A percentile compares a stretch with the other conserved stretches of the same genome.
Conservation (phyloP, 2,888 invertebrate genomes). For the Drosophila crucigera region DNA sequence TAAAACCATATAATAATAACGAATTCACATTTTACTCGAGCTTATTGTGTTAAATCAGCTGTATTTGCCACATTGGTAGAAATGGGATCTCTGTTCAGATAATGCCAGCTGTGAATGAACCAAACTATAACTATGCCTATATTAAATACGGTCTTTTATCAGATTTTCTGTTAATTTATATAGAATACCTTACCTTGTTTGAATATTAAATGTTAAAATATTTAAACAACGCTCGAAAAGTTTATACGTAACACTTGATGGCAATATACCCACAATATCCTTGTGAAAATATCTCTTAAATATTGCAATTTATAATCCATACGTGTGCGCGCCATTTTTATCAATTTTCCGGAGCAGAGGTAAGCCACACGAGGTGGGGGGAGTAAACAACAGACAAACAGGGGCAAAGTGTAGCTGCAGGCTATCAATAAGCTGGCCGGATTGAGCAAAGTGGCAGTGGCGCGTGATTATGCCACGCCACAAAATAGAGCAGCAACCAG, state of each 20-base stretch:
- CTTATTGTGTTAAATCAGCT: background rate
- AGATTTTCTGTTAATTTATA: background rate
- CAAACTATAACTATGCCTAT: background rate
- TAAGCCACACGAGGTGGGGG: background rate
- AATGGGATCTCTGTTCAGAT: background rate
- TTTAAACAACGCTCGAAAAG: background rate
- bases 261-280: constrained; percentile 9
- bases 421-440: constrained; percentile 64
- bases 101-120: background rate
- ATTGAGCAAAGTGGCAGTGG: constrained; percentile 70
- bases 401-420: constrained; percentile 9
- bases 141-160: background rate
- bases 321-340: constrained; percentile 62
- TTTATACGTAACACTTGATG: constrained; percentile 1
- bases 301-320: constrained; percentile 66
- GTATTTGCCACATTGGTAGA: background rate
- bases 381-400: background rate
- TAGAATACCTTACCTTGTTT: background rate
- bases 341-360: constrained; percentile 57
- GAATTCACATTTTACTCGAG: background rate
- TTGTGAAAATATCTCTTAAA: constrained; percentile 29
- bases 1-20: background rate
- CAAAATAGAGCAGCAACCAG: constrained; percentile 23
- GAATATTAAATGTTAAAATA: background rate
- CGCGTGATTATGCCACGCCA: constrained; percentile 63